Base-by-base conservation (phyloP, 1,140 invertebrate genomes). In the Manduca sexta region DNA sequence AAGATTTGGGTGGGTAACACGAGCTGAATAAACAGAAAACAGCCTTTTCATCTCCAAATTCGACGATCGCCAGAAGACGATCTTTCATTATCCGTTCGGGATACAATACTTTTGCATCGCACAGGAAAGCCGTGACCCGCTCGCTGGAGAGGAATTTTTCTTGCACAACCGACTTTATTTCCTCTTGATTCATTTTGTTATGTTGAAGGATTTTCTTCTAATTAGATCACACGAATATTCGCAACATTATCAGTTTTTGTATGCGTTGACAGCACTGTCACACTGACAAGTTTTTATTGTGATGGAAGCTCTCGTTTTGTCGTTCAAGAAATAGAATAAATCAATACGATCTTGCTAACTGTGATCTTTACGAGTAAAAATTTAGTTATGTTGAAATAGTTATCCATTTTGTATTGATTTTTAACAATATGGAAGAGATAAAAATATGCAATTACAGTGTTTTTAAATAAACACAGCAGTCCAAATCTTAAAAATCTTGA, bases 101-200 rank as follows among this genome's bases (percentile, higher is more conserved):
- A 52, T 80, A 76, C 18, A 86, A 62, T 41, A 87, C 71, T 64
- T 80, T 84, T 16, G 84, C 82, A 39, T 86, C 81, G 30, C 63
- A 77, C 30, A 86, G 50, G 44, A 86, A 75, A 6, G 76, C 74
- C 14, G 80, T 79, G 11, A 91, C 88, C 54, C 75, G 86, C 67
- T 92, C 91, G 44, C 89, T 90, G 4, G 86, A 84, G 17, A 88
- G 84, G 47, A 91, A 90, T 74, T 92, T 91, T 34, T 89, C 88
- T 62, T 91, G 90, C 46, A 91, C 87, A 31, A 84, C 78, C 31
- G 69, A 64, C 56, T 78, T 76, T 63, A 84, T 84, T 44, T 75
- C 74, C 13, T 86, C 83, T 56, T 83, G 70, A 73, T 84, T 81
- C 80, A 85, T 84, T 69, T 64, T 81, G 56, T 56, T 54, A 62